Base-by-base conservation (phyloP, 2,113 vertebrate genomes). In the Phyllopteryx taeniolatus region DNA sequence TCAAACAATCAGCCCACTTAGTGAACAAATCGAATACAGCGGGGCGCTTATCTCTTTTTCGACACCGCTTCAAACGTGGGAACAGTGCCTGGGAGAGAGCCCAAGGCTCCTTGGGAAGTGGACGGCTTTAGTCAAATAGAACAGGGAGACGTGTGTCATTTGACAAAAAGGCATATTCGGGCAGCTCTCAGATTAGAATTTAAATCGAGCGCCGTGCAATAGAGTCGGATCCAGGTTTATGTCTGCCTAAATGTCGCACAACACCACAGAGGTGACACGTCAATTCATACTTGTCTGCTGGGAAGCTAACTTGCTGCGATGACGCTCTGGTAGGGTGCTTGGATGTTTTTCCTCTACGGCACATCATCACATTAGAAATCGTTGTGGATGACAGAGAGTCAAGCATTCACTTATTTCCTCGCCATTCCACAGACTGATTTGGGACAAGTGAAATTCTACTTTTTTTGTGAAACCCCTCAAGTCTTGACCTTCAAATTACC, bases 261-360 rank as follows among this genome's bases (percentile, higher is more conserved):
- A 59, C 64, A 42, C 68, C 35, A 27, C 20, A 5, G 68, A 83
- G 72, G 75, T 74, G 42, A 66, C 65, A 66, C 62, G 79, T 76
- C 63, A 63, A 53, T 79, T 81, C 78, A 68, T 65, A 78, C 70
- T 76, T 68, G 67, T 84, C 76, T 72, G 65, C 72, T 39, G 42
- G 51, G 51, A 54, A 20, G 19, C 20, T n/a, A n/a, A 57, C 22
- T 57, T 27, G 54, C 20, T 22, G 20, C n/a, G n/a, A 56, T 22
- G 54, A 19, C 54, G n/a, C 20, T 56, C 8, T 22, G 7, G 10
- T n/a, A n/a, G 49, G 49, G 19, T 19, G 49, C 49, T 20, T 8
- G 17, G 51, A n/a, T 27, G 3, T 27, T 27, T 57, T 27, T 27
- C 54, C 0, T 2, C 12, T 11, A n/a, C 20, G 53, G 20, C 53